These are phyloP conservation scores for Ichneumon xanthorius DNA, from an alignment of 2,888 invertebrate genomes.

Conservation along the genomic window DNA sequence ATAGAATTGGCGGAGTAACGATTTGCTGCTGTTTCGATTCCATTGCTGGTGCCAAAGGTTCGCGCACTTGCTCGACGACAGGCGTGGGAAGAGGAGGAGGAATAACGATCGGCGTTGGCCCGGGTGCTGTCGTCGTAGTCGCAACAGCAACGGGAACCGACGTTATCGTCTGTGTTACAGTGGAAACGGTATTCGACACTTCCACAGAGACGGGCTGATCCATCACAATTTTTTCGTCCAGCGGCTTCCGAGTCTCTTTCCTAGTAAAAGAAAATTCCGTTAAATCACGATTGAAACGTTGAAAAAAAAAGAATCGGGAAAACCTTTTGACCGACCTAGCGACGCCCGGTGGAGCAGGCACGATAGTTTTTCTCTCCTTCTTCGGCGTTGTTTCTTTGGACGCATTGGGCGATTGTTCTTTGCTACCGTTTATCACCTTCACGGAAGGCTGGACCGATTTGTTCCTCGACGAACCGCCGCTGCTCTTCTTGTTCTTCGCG, in stretches of 20 bases:
- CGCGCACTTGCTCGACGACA: slow-evolving; percentile 52
- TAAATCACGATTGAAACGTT: background rate
- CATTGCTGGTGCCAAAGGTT: slow-evolving; percentile 49
- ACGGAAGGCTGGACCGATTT: slow-evolving; percentile 79
- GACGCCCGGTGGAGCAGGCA: slow-evolving; percentile 74
- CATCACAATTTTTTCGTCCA: slow-evolving; percentile 69
- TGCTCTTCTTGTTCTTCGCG: slow-evolving; percentile 86
- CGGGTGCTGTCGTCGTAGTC: slow-evolving; percentile 71
- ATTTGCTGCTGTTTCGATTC: slow-evolving; percentile 59
- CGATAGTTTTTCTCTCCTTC: slow-evolving; percentile 78
- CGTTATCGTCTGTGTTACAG: slow-evolving; percentile 66
- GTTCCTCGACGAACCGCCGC: slow-evolving; percentile 80
- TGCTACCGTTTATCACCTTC: slow-evolving; percentile 84
- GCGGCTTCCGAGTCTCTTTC: slow-evolving; percentile 69
- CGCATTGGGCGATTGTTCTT: slow-evolving; percentile 85
- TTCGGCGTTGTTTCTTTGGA: slow-evolving; percentile 82
- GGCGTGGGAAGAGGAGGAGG: slow-evolving; percentile 47
- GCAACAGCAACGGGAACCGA: slow-evolving; percentile 60
- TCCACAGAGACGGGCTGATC: slow-evolving; percentile 74
- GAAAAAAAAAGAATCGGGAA: slow-evolving; percentile 11
- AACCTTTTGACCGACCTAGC: slow-evolving; percentile 73
- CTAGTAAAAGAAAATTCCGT: slow-evolving; percentile 44
- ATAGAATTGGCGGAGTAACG: background rate
- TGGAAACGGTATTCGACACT: slow-evolving; percentile 55
- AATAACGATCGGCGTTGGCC: slow-evolving; percentile 67